Percentiles rank a stretch among this genome's conserved stretches.
Conservation (phyloP, 2,888 invertebrate species). For the Pollenia angustigena region DNA sequence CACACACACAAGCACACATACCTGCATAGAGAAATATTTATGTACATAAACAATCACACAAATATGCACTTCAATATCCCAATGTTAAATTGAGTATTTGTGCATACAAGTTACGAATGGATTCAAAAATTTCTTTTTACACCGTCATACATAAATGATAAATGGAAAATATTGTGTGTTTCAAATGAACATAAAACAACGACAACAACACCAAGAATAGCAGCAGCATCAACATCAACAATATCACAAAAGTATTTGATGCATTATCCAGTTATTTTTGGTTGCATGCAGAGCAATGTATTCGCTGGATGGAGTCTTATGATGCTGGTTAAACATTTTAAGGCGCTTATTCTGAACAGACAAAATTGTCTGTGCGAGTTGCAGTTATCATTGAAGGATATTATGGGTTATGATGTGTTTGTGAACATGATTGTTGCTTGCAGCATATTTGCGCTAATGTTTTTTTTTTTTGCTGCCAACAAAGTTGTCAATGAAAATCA, state of each 20-base stretch:
- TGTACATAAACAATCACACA: neutral
- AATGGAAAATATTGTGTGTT: constrained; percentile 48
- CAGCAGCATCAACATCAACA: neutral
- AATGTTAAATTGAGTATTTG: neutral
- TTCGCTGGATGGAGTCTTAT: constrained; percentile 1
- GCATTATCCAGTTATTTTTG: constrained; percentile 50
- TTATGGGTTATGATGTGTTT: constrained; percentile 4
- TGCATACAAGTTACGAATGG: neutral
- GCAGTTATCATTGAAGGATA: constrained; percentile 1
- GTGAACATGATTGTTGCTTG: neutral
- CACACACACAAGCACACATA: neutral
- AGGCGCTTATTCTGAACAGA: neutral
- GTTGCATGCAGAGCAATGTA: constrained; percentile 23
- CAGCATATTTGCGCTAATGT: constrained; percentile 35
- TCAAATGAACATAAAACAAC: constrained; percentile 30
- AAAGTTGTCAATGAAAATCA: constrained; percentile 62
- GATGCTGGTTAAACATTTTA: constrained; percentile 15
- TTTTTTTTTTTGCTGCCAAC: constrained; percentile 25
- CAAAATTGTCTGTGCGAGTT: neutral
- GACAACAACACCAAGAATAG: neutral
- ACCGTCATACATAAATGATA: constrained; percentile 32
- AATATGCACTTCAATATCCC: neutral
- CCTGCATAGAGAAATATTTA: no score
- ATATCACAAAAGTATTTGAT: constrained; percentile 37
- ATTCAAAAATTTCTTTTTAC: constrained; percentile 33